Conservation (phyloP, 2,113 vertebrate genomes). For the Spea multiplicata region DNA sequence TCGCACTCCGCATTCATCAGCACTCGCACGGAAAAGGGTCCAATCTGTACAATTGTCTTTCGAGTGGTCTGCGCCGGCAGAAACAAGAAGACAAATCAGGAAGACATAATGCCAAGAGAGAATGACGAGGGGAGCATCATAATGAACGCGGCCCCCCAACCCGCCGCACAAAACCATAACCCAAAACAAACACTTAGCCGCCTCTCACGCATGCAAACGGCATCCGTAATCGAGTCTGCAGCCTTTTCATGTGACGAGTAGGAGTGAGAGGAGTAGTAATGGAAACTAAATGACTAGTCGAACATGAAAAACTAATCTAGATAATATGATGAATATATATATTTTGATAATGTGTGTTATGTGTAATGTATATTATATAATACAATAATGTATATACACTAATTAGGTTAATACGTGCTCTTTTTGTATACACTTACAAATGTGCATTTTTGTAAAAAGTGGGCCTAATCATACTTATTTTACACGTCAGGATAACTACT, state of each 20-base stretch:
- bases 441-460: no score
- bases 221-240: constrained; percentile 74
- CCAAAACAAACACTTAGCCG: constrained; percentile 69
- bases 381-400: no score
- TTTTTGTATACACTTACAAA: no score
- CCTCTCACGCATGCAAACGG: constrained; percentile 73
- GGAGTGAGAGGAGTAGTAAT: constrained; percentile 64
- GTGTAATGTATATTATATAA: no score
- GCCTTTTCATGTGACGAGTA: constrained; percentile 61
- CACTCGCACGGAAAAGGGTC: constrained; percentile 67
- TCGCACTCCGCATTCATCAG: constrained; percentile 69
- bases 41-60: constrained; percentile 77
- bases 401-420: no score
- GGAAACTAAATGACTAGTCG: constrained; percentile 64
- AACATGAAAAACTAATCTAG: no score
- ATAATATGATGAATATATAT: no score
- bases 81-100: constrained; percentile 69
- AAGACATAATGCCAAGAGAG: constrained; percentile 65
- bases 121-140: constrained; percentile 60
- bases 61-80: constrained; percentile 71
- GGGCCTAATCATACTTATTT: no score
- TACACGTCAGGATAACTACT: no score
- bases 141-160: constrained; percentile 59
- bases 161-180: constrained; percentile 64
- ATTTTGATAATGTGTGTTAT: no score